Base-by-base conservation (phyloP, 2,888 invertebrate species). In the Papilio gigon region DNA sequence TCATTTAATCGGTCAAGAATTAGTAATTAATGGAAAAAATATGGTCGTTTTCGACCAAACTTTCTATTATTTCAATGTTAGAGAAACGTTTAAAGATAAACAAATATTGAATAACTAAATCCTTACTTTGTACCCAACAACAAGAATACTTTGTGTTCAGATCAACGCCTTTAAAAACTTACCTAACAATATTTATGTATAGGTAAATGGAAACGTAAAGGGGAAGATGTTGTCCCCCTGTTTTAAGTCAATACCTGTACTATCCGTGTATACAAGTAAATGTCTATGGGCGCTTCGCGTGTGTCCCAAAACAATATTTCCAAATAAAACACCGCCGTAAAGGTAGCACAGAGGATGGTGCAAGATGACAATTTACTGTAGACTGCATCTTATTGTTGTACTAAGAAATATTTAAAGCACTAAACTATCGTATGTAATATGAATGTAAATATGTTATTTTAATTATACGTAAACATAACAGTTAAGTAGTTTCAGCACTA, bases 281-380 rank as follows among this genome's bases (percentile, higher is more conserved):
- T 73, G 79, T 81, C 81, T 85, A 84, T 83, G 74, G 77, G 76
- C 75, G 81, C 76, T 77, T 79, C 79, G 77, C 80, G 78, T 83
- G 82, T 80, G 83, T 79, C 83, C 84, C 83, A 75, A 86, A 88
- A 88, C 88, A 87, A 88, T 89, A 87, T 89, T 88, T 90, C 84
- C 86, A 85, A 87, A 88, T 87, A 89, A 88, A 90, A 87, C 80
- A 86, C 84, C 83, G 80, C 77, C 82, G 79, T 78, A 73, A 76
- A 82, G 80, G 82, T 79, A 69, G 68, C 67, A 17, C 14, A 40
- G 40, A 44, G 50, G 14, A 35, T 35, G 66, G 53, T 56, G 53
- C 53, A 56, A 56, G 53, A 30, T 56, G 2, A 17, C 17, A 20
- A 14, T n/a, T 30, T 56, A 56, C 17, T 56, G 30, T 30, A 56